Conservation (phyloP, 53 echinoderm and acorn worm species). For the Hippasteria phrygiana region DNA sequence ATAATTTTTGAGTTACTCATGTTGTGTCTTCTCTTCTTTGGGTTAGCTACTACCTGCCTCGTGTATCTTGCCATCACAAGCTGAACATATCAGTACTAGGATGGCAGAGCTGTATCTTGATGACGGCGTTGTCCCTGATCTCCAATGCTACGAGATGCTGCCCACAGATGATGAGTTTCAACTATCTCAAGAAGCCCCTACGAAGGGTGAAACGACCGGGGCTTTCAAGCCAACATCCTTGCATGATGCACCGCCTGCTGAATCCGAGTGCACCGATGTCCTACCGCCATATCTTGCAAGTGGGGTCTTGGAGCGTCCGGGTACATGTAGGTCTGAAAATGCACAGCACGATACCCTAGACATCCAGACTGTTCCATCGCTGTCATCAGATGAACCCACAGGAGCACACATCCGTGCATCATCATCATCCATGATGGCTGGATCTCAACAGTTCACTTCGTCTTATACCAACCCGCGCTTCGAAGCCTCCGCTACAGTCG, state of each 20-base stretch:
- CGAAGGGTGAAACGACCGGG: background rate
- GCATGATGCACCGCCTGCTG: background rate
- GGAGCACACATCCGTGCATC: background rate
- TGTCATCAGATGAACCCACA: background rate
- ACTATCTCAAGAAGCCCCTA: background rate
- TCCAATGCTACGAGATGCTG: conserved; percentile 65
- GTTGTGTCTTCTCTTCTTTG: no score
- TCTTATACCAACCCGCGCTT: background rate
- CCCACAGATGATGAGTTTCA: conserved; percentile 15
- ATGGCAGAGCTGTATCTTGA: conserved; percentile 23
- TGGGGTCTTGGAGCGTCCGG: background rate
- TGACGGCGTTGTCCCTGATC: conserved; percentile 64
- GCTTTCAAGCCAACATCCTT: background rate
- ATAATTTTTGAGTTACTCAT: no score
- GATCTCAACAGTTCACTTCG: background rate
- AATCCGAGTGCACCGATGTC: background rate
- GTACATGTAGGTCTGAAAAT: background rate
- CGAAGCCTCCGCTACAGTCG: background rate
- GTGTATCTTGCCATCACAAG: no score
- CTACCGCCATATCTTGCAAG: background rate
- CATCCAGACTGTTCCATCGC: background rate
- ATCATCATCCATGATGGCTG: background rate
- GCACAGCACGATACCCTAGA: background rate
- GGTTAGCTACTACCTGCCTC: no score
- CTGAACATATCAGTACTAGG: no score